Conservation (phyloP, 2,113 vertebrate species). For the Mirza zaza region DNA sequence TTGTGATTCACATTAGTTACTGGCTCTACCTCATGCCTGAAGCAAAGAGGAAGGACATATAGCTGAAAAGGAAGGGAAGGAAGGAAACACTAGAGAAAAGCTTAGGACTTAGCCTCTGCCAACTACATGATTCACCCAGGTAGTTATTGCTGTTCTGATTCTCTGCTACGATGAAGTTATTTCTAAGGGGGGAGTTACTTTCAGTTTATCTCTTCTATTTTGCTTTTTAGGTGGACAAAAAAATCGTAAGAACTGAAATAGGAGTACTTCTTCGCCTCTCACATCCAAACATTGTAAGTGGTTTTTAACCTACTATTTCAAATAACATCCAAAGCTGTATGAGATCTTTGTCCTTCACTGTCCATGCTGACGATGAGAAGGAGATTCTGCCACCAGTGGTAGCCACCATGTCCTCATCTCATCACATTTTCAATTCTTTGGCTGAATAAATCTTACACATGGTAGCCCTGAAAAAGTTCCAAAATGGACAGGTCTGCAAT, state of each 20-base stretch:
- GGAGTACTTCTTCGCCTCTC: conserved; percentile 92
- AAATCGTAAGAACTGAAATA: conserved; percentile 93
- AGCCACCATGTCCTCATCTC: background rate
- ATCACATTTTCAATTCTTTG: background rate
- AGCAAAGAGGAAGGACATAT: background rate
- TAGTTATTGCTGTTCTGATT: background rate
- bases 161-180: background rate
- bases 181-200: conserved; percentile 22
- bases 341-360: background rate
- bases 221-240: conserved; percentile 91
- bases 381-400: too few species aligned
- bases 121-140: background rate
- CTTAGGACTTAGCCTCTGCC: background rate
- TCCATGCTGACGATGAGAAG: background rate
- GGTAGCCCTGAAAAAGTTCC: background rate
- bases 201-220: conserved; percentile 57
- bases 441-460: conserved; percentile 21
- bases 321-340: background rate
- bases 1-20: background rate
- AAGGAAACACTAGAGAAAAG: background rate
- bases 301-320: conserved; percentile 41
- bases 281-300: conserved; percentile 94
- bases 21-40: background rate
- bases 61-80: background rate
- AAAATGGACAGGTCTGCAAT: background rate